Base-by-base conservation (phyloP, 2,888 invertebrate genomes). In the Tetrapedia diversipes region DNA sequence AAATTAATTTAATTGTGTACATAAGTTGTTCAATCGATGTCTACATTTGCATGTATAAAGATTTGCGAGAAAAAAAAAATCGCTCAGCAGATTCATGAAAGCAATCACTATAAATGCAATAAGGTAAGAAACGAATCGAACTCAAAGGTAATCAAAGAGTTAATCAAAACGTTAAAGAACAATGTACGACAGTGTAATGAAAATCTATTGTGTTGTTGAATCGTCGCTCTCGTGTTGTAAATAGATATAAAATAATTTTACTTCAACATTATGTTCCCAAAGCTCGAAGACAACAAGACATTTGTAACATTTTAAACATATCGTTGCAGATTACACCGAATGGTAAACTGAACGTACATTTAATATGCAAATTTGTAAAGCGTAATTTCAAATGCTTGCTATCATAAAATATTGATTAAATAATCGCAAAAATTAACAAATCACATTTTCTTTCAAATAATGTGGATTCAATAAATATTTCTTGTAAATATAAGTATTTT, bases 91-190 rank as follows among this genome's bases (percentile, higher is more conserved):
- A n/a, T n/a, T n/a, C n/a, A 29, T 32, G 24, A 32, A 54, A 67
- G 10, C 51, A 45, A 67, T 57, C 51, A 10, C 24, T 53, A 47
- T 4, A 19, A 39, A 32, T 22, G 45, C 34, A 56, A 56, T 54
- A 69, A 45, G n/a, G 39, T 22, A 11, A 56, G 7, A 8, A 39
- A n/a, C 27, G 10, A 29, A 37, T 32, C n/a, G 19, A 73, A 53
- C 49, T 57, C 37, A n/a, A n/a, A n/a, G 27, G 47, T 67, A 83
- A 77, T 82, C 85, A 80, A 83, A 77, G 45, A 29, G 51, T 75
- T 39, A 75, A 82, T 82, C 82, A 82, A 82, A 81, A 66, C 37
- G 41, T 49, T 10, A 22, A n/a, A 14, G 51, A 7, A 32, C 32
- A 32, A 29, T 24, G 45, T 24, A 49, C 19, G 24, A 24, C 4